Percentiles rank a stretch among this genome's conserved stretches.
Conservation (phyloP, 2,797 vertebrate species). For the Tympanoctomys barrerae region DNA sequence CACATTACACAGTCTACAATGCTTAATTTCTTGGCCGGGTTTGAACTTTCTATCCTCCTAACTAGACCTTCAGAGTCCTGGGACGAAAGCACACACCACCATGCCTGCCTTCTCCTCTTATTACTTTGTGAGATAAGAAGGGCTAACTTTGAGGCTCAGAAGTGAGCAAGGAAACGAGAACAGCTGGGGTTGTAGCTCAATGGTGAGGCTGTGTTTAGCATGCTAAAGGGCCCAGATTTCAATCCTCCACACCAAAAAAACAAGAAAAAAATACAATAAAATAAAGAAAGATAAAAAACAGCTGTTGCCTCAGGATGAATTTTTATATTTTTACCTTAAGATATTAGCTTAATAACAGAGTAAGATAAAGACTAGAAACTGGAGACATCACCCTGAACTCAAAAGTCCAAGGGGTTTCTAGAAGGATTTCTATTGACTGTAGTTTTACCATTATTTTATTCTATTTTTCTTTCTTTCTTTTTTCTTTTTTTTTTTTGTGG, state of each 20-base stretch:
- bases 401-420: not conserved
- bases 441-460: not conserved
- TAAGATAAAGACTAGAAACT: not conserved
- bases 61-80: not conserved
- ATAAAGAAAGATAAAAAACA: not conserved
- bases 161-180: not conserved
- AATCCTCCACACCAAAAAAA: not conserved
- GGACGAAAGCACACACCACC: not conserved
- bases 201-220: not conserved
- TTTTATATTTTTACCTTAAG: constrained; percentile 14
- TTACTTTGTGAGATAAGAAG: not conserved
- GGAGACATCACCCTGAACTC: not conserved
- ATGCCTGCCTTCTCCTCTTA: not conserved
- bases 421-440: not conserved
- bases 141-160: not conserved
- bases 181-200: not conserved
- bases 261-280: not conserved
- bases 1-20: not conserved
- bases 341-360: constrained; percentile 16
- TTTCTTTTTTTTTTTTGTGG: too few species aligned
- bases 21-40: not conserved
- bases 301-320: not conserved
- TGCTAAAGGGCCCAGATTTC: not conserved
- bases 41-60: not conserved
- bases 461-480: too few species aligned